Base-by-base conservation (phyloP, 2,888 invertebrate species). In the Neuroscelio doddi region DNA sequence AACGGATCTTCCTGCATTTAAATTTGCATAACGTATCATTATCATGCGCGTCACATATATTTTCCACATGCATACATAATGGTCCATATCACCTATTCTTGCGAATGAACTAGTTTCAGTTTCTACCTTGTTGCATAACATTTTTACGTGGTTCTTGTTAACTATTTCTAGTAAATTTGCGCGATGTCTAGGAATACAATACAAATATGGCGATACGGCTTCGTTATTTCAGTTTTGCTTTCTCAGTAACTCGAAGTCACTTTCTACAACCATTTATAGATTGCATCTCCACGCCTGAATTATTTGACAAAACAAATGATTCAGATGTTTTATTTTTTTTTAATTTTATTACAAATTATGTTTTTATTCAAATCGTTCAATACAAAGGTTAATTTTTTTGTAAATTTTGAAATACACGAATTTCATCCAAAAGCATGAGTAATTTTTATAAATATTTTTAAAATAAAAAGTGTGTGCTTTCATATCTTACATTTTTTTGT, bases 1-100 rank as follows among this genome's bases (percentile, higher is more conserved):
- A 75, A 77, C 74, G 78, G 77, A 75, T 80, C 78, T 79, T 80
- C 80, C 80, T 80, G 80, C 72, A 77, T 66, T 80, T 79, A 80
- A 80, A 80, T 80, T 80, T 79, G 76, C 80, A 80, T 80, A 79
- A 69, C 64, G 69, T 72, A 69, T 73, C 69, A 73, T 75, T 70
- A 69, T 50, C 72, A 70, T 72, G 32, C 53, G 27, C 15, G 53
- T 53, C 53, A 42, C 61, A 61, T 63, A 64, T 63, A 67, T 67
- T 71, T 61, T 68, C 59, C 64, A 61, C 46, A 32, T 61, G 52
- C 56, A 34, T 45, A 51, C 42, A 51, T 49, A 29, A 63, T 57
- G 53, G 49, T 44, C 55, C 58, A 50, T 65, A 63, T 62, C 63
- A 50, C 62, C 50, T 47, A 52, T 34, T 45, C 44, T 50, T 51